Conservation (phyloP, 2,888 invertebrate species). For the Leucania comma region DNA sequence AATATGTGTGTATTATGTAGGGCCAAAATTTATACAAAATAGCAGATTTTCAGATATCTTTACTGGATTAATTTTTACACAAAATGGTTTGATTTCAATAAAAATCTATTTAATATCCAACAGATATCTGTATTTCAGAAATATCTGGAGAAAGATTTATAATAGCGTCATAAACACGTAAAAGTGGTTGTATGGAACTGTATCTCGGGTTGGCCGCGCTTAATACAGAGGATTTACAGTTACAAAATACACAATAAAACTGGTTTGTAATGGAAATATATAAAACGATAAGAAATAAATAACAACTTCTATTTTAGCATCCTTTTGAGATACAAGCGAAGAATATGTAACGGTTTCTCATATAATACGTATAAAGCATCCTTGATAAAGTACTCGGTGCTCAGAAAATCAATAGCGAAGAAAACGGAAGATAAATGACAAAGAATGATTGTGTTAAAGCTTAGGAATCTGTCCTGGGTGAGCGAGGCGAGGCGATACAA, state of each 20-base stretch:
- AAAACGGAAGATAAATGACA: constrained; percentile 37
- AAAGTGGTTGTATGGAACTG: too few species aligned
- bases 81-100: too few species aligned
- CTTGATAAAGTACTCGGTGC: constrained; percentile 27
- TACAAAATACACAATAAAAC: background rate
- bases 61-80: too few species aligned
- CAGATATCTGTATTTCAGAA: too few species aligned
- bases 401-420: constrained; percentile 26
- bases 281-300: constrained; percentile 1
- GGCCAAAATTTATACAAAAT: too few species aligned
- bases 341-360: background rate
- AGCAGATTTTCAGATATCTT: too few species aligned
- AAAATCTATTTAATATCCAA: too few species aligned
- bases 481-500: background rate
- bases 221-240: too few species aligned
- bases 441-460: constrained; percentile 25
- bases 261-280: background rate
- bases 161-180: too few species aligned
- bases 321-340: constrained; percentile 6
- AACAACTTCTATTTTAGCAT: background rate
- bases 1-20: too few species aligned
- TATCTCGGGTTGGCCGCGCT: too few species aligned
- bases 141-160: too few species aligned
- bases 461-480: background rate
- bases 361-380: constrained; percentile 7